Evolutionary conservation across 2,797 vertebrate genomes (phyloP), one percentile per base, ranked within the genome.

Genomic region (Enteromius viviparus): DNA sequence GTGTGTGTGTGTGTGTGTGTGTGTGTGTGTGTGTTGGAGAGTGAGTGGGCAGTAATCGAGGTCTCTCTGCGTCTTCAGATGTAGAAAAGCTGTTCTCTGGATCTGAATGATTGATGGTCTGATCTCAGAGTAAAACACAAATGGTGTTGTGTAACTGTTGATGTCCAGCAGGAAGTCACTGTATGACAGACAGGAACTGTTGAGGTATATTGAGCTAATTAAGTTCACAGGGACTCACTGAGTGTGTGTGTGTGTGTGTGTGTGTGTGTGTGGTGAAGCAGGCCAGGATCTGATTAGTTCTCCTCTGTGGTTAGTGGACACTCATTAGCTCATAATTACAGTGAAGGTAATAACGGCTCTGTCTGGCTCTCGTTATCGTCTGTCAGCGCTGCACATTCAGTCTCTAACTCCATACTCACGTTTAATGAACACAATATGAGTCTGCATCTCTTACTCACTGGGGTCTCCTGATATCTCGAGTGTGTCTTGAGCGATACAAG

Each of bases 51-150:
- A 15, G 62, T 11, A 80, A 62, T 72, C 58, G n/a, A 85, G 76
- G 76, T 80, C 85, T 84, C 75, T 84, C 83, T 55, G 65, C 76
- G 14, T 47, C 84, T 88, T 82, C 84, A 78, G 88, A 87, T 87
- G 87, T 74, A 81, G 84, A 82, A 92, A 92, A 88, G 81, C 83
- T 89, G 76, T 89, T 86, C 89, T 83, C 80, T 78, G 19, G 65
- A 75, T 82, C 89, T 93, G 72, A 91, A 91, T 90, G 88, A 92
- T 93, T 90, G 26, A 93, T 90, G 21, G 47, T 58, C 84, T 42
- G 83, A 83, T 88, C 86, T 85, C 82, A 82, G 58, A 88, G 86
- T 45, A 69, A 68, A 69, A 21, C 62, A 7, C 58, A 23, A 49
- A 58, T 64, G 76, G 40, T 11, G 40, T 78, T 81, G 75, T n/a